Evolutionary conservation across 2,113 vertebrate genomes (phyloP).

Genomic region (Steatornis caripensis): DNA sequence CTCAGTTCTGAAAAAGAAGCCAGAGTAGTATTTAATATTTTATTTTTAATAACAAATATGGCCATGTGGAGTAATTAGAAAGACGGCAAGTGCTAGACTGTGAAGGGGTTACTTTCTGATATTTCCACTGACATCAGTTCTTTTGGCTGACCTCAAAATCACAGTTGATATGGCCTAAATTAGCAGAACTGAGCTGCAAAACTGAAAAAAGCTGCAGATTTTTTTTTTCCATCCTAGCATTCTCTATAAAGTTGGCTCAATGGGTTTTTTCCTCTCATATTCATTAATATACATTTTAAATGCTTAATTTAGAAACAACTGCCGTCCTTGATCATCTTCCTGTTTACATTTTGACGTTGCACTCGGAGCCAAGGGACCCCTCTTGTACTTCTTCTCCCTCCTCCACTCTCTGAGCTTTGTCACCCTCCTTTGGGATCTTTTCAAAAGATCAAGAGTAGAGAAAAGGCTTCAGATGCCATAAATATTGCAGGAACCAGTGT

Average conservation of each 20-base stretch:
- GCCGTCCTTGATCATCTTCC: constrained; percentile 60
- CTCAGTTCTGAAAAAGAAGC: neutral
- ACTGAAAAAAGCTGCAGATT: neutral
- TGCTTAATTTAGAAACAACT: constrained; percentile 58
- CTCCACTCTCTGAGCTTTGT: constrained; percentile 51
- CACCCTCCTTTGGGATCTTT: constrained; percentile 66
- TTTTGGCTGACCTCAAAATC: neutral
- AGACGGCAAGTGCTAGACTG: neutral
- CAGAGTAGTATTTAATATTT: neutral
- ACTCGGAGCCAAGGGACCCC: constrained; percentile 13
- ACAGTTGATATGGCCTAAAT: neutral
- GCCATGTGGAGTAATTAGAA: neutral
- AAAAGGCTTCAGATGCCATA: constrained; percentile 69
- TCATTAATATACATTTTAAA: constrained; percentile 67
- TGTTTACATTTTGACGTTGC: constrained; percentile 62
- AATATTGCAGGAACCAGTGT: constrained; percentile 68
- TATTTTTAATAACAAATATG: neutral
- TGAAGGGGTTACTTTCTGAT: neutral
- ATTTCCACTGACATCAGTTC: neutral
- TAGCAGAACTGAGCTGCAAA: neutral
- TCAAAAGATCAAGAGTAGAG: constrained; percentile 70
- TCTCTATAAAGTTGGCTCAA: neutral
- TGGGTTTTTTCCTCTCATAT: neutral
- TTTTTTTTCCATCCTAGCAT: neutral
- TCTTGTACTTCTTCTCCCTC: constrained; percentile 31